Base-by-base conservation (phyloP, 2,888 invertebrate genomes). In the Drepanosiphum platanoidis region DNA sequence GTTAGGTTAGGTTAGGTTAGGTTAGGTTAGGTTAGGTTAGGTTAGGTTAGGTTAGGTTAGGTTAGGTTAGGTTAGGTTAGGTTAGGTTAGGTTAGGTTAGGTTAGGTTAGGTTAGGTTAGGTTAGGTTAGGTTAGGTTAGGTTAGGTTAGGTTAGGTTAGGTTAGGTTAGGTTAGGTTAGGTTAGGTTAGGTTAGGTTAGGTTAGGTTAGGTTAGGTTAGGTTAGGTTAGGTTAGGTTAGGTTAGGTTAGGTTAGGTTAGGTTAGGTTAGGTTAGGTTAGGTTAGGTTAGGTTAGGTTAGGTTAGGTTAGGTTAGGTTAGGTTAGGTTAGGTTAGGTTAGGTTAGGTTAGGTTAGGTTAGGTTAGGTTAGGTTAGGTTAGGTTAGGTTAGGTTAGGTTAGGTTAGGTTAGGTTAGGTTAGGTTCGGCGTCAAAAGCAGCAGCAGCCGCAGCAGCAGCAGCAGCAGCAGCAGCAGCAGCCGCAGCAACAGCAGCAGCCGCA, bases 71-170 rank as follows among this genome's bases (percentile, higher is more conserved):
- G 61, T 61, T 61, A 61, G 88, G 88, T 88, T 87, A 87, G 88
- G 88, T 88, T 87, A 87, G 88, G 88, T 88, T 87, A 87, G 88
- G 87, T 87, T 88, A 87, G 87, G 88, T 88, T 87, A 87, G 88
- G 88, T 88, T 87, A 87, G 87, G 87, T 88, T 87, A 87, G 88
- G 87, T 87, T 72, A 74, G 83, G 74, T 72, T 74, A 52, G 74
- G 83, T 83, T 58, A 74, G 74, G 83, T 83, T 83, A 83, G 83
- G 83, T 83, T 83, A 58, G 83, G 83, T 83, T 72, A 82, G 82
- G 82, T 82, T 74, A 83, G 83, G 83, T 83, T 83, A 83, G 83
- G 83, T 83, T 83, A 83, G 83, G 83, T 83, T 72, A 74, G 83
- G 82, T 82, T 83, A 74, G 83, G 72, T 83, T 83, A 83, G 83